Conservation (phyloP, 1,140 invertebrate genomes). For the Zaprionus camerounensis region DNA sequence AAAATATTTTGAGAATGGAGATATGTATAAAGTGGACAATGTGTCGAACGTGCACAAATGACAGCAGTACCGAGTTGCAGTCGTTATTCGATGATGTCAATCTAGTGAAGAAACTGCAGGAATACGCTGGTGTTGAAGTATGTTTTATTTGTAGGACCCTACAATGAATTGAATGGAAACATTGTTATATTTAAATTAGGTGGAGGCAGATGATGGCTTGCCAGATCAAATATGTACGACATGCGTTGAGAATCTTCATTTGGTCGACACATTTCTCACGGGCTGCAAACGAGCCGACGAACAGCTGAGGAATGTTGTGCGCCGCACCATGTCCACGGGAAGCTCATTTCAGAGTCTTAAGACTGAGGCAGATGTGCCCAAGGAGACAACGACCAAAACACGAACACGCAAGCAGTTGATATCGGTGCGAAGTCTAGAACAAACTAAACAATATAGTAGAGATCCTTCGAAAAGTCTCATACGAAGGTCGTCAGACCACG, state of each 20-base stretch:
- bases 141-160: neutral
- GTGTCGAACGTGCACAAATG: slow-evolving; percentile 62
- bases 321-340: slow-evolving; percentile 58
- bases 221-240: slow-evolving; percentile 68
- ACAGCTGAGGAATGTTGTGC: slow-evolving; percentile 52
- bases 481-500: neutral
- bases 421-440: slow-evolving; percentile 1
- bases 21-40: slow-evolving; percentile 75
- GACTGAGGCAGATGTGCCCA: neutral
- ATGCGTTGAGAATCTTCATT: slow-evolving; percentile 50
- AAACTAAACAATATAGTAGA: slow-evolving; percentile 2
- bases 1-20: slow-evolving; percentile 51
- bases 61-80: slow-evolving; percentile 29
- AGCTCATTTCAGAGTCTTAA: slow-evolving; percentile 17
- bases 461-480: neutral
- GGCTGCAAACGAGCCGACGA: slow-evolving; percentile 56
- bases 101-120: slow-evolving; percentile 43
- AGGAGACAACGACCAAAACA: neutral
- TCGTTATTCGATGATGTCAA: slow-evolving; percentile 42
- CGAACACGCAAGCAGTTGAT: slow-evolving; percentile 44
- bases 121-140: slow-evolving; percentile 56
- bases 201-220: slow-evolving; percentile 54
- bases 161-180: neutral
- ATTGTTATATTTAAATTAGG: slow-evolving; percentile 32
- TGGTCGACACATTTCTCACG: slow-evolving; percentile 49